Percentiles rank a stretch among this genome's conserved stretches.
Evolutionary conservation across 2,888 invertebrate species (phyloP).

Genomic region (Drosophila tanythrix): DNA sequence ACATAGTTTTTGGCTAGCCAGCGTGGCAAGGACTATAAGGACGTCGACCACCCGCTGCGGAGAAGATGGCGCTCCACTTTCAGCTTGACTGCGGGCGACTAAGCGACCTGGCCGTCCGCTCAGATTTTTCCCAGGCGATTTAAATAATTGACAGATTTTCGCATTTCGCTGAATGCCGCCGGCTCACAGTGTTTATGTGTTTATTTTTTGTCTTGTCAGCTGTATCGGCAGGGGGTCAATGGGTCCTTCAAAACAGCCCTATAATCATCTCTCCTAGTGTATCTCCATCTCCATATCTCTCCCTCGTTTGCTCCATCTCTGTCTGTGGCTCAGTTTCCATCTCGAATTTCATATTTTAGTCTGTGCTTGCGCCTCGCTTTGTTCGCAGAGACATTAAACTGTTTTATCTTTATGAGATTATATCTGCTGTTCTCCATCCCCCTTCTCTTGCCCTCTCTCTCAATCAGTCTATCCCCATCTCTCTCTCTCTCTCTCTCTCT

Average conservation of each 20-base stretch:
- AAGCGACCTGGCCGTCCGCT: conserved; percentile 35
- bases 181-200: conserved; percentile 53
- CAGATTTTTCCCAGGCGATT: conserved; percentile 73
- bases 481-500: background rate
- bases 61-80: conserved; percentile 14
- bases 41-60: conserved; percentile 29
- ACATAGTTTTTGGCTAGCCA: conserved; percentile 39
- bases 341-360: conserved; percentile 26
- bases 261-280: background rate
- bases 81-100: conserved; percentile 40
- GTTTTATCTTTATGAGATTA: conserved; percentile 81
- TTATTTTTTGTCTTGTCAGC: conserved; percentile 30
- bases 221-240: conserved; percentile 58
- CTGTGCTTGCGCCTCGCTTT: conserved; percentile 43
- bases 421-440: conserved; percentile 51
- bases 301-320: background rate
- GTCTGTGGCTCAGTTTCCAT: conserved; percentile 17
- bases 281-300: background rate
- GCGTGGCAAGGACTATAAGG: conserved; percentile 5
- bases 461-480: background rate
- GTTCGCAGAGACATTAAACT: conserved; percentile 72
- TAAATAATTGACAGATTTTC: conserved; percentile 80
- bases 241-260: conserved; percentile 27
- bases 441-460: background rate
- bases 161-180: conserved; percentile 51